These are phyloP conservation scores for Tangara arthus DNA, from an alignment of 2,797 vertebrate species.

Conservation along the genomic window DNA sequence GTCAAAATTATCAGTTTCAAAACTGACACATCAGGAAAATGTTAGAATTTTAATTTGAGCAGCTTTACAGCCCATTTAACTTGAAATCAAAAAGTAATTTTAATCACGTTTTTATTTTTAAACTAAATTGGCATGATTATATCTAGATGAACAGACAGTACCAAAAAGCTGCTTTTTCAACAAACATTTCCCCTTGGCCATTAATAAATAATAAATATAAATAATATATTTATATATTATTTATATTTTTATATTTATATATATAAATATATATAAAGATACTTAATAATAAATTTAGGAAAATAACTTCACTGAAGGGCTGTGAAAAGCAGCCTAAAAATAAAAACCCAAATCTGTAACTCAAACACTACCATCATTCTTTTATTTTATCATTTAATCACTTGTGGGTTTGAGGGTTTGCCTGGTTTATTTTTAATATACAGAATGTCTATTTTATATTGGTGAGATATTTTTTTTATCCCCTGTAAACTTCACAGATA, in stretches of 20 bases:
- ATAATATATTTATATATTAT: too few relatives aligned
- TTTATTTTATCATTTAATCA: slow-evolving; percentile 4
- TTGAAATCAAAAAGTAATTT: slow-evolving; percentile 64
- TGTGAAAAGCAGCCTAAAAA: not conserved
- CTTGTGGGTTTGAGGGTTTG: not conserved
- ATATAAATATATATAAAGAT: too few relatives aligned
- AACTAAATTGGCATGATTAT: slow-evolving; percentile 56
- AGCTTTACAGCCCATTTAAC: slow-evolving; percentile 58
- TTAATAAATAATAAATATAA: slow-evolving; percentile 4
- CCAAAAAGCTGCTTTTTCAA: slow-evolving; percentile 40
- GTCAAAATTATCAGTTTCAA: not conserved
- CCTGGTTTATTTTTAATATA: not conserved
- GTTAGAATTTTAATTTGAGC: slow-evolving; percentile 52
- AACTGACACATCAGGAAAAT: slow-evolving; percentile 42
- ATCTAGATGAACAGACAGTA: slow-evolving; percentile 46
- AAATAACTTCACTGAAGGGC: not conserved
- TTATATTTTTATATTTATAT: too few relatives aligned
- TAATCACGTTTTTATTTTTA: slow-evolving; percentile 64
- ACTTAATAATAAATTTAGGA: slow-evolving; percentile 41
- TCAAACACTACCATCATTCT: not conserved
- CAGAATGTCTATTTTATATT: not conserved
- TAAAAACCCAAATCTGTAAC: not conserved
- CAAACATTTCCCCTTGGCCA: slow-evolving; percentile 10
- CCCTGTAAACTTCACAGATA: not conserved
- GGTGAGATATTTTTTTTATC: not conserved